These are phyloP conservation scores for Empidonax alnorum DNA, from an alignment of 2,113 vertebrate genomes.

Conservation along the genomic window DNA sequence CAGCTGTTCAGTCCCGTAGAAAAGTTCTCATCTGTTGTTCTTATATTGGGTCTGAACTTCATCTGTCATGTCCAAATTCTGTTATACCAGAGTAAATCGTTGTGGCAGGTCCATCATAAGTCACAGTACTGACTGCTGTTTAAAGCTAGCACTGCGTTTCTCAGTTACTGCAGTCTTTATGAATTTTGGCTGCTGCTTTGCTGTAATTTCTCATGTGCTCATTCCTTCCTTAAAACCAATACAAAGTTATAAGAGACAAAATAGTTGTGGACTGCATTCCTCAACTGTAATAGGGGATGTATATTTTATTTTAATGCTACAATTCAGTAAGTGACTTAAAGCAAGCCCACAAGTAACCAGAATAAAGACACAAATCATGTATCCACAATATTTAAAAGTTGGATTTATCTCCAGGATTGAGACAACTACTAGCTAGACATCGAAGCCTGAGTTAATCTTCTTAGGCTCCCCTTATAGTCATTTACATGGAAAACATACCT, in stretches of 20 bases:
- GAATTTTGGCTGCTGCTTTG: neutral
- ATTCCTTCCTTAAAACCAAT: neutral
- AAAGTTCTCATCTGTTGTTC: neutral
- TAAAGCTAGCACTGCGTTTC: neutral
- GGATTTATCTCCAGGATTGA: neutral
- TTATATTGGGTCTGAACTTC: neutral
- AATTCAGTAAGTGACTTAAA: neutral
- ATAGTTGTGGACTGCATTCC: neutral
- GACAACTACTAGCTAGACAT: neutral
- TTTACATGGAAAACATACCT: neutral
- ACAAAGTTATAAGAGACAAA: neutral
- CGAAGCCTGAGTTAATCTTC: neutral
- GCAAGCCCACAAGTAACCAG: neutral
- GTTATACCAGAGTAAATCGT: neutral
- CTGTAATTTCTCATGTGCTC: neutral
- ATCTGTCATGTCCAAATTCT: neutral
- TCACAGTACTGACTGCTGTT: neutral
- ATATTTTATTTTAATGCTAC: neutral
- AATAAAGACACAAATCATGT: neutral
- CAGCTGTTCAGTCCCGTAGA: neutral
- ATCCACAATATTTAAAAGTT: neutral
- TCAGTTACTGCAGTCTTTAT: neutral
- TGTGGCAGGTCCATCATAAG: neutral
- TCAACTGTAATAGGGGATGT: neutral
- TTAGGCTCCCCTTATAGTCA: neutral